Evolutionary conservation across 2,113 vertebrate genomes (phyloP).

Genomic region (Erinaceus europaeus): DNA sequence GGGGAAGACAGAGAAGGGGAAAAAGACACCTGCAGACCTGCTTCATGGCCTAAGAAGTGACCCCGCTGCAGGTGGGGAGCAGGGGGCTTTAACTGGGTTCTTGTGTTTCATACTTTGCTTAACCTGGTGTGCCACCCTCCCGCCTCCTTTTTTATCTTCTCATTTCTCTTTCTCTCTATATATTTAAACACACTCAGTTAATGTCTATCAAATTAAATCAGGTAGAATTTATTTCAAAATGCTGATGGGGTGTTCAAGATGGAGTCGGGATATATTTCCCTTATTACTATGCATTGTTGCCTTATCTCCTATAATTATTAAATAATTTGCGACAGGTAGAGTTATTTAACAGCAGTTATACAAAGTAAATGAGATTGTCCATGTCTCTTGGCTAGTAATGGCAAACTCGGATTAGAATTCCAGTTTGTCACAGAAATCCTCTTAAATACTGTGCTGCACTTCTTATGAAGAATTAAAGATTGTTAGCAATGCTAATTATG

Average conservation of each 20-base stretch:
- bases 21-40: no score
- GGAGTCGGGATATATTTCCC: not conserved
- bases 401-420: not conserved
- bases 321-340: not conserved
- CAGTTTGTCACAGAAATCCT: no score
- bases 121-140: no score
- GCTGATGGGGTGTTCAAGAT: not conserved
- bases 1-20: no score
- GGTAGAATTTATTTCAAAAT: conserved; percentile 15
- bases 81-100: no score
- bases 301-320: conserved; percentile 6
- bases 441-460: not conserved
- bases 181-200: no score
- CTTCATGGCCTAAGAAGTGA: no score
- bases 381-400: not conserved
- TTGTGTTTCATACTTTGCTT: no score
- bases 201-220: not conserved
- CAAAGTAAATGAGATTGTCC: not conserved
- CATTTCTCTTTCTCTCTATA: no score
- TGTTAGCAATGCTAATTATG: not conserved
- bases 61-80: no score
- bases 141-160: no score
- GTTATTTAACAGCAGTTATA: not conserved
- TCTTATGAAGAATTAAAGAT: not conserved
- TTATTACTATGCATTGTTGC: not conserved